These are phyloP conservation scores for Thunnus thynnus DNA, from an alignment of 2,113 vertebrate genomes.

Conservation along the genomic window DNA sequence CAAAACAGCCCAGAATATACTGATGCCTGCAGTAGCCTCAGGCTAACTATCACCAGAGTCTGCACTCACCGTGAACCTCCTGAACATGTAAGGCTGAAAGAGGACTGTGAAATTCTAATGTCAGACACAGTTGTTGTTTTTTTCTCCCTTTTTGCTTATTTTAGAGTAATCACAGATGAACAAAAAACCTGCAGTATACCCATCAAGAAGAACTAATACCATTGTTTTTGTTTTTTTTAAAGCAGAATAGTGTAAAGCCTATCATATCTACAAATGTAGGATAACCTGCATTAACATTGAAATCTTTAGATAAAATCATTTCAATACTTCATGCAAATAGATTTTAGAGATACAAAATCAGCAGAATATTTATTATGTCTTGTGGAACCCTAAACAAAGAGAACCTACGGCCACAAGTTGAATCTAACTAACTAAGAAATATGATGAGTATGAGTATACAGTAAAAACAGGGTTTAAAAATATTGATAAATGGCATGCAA, in stretches of 20 bases:
- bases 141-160: not conserved
- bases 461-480: not conserved
- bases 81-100: slow-evolving; percentile 19
- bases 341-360: not conserved
- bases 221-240: not conserved
- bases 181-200: not conserved
- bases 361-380: not conserved
- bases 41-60: slow-evolving; percentile 33
- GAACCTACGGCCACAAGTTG: not conserved
- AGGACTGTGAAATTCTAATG: slow-evolving; percentile 1
- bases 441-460: not conserved
- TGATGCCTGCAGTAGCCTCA: slow-evolving; percentile 21
- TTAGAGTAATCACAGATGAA: not conserved
- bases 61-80: slow-evolving; percentile 19
- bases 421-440: not conserved
- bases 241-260: not conserved
- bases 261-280: not conserved
- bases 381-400: not conserved
- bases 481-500: not conserved
- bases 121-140: not conserved
- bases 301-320: too few relatives aligned
- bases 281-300: not conserved
- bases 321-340: too few relatives aligned
- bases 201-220: not conserved
- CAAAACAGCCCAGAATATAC: slow-evolving; percentile 25